A percentile compares a stretch with the other conserved stretches of the same genome.
Evolutionary conservation across 2,888 invertebrate genomes (phyloP).

Genomic region (Danaus chrysippus): DNA sequence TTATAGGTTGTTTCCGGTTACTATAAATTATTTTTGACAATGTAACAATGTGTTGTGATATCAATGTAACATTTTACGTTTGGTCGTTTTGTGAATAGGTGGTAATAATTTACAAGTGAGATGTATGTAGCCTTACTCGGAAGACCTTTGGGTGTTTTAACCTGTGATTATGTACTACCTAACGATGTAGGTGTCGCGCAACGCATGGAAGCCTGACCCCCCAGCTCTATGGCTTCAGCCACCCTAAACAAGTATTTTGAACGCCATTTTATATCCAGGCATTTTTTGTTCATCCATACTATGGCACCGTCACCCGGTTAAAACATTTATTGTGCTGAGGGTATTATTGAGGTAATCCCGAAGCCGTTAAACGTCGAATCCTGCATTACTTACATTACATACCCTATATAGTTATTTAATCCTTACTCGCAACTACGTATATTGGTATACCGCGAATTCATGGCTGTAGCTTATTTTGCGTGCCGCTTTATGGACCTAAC

Average conservation of each 20-base stretch:
- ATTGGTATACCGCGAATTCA: conserved; percentile 47
- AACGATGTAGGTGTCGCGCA: background rate
- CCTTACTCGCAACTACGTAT: conserved; percentile 59
- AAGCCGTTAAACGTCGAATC: conserved; percentile 76
- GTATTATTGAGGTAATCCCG: conserved; percentile 74
- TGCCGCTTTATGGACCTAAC: conserved; percentile 52
- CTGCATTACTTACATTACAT: conserved; percentile 74
- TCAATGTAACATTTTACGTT: conserved; percentile 13
- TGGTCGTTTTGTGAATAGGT: conserved; percentile 30
- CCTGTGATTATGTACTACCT: conserved; percentile 46
- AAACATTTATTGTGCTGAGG: conserved; percentile 74
- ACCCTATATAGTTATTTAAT: conserved; percentile 72
- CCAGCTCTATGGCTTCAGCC: conserved; percentile 60
- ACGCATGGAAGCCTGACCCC: conserved; percentile 53
- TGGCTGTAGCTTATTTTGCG: conserved; percentile 36
- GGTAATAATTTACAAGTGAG: conserved; percentile 2
- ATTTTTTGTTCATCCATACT: conserved; percentile 45
- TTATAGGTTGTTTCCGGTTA: conserved; percentile 52
- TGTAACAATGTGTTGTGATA: conserved; percentile 34
- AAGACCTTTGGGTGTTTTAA: conserved; percentile 33
- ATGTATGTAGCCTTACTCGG: conserved; percentile 8
- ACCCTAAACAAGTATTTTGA: conserved; percentile 46
- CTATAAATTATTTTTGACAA: conserved; percentile 40
- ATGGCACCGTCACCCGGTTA: conserved; percentile 45
- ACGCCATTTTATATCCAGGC: conserved; percentile 42